Percentiles rank a stretch among this genome's conserved stretches.
phyloP scores from a whole-genome alignment of 2,797 vertebrate genomes.

The Fratercula arctica region DNA sequence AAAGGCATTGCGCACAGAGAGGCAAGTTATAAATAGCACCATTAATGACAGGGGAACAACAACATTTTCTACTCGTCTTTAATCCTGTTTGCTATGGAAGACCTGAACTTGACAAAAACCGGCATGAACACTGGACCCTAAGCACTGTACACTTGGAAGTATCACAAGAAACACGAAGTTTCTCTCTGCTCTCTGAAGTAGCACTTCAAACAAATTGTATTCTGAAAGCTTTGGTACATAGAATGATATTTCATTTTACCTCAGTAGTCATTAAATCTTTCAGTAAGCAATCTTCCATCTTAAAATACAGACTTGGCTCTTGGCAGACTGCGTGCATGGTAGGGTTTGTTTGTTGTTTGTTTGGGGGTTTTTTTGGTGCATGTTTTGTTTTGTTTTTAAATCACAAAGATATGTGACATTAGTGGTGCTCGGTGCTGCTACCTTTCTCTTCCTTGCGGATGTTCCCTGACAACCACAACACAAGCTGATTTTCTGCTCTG shows the following conservation, averaged over 20 bases:
- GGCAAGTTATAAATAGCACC: background rate
- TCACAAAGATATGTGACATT: background rate
- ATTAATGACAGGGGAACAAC: background rate
- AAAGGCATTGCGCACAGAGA: background rate
- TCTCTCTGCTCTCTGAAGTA: background rate
- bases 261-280: background rate
- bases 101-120: background rate
- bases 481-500: background rate
- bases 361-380: background rate
- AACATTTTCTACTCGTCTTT: background rate
- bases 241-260: background rate
- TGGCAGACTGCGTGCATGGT: background rate
- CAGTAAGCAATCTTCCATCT: background rate
- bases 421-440: background rate
- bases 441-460: accelerated
- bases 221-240: background rate
- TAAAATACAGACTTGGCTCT: background rate
- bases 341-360: background rate
- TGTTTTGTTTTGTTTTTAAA: background rate
- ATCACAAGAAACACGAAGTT: background rate
- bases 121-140: background rate
- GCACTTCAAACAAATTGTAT: background rate
- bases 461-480: background rate
- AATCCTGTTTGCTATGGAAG: background rate
- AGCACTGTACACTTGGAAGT: background rate